Evolutionary conservation across 1,140 invertebrate species (phyloP), one percentile per base, ranked within the genome.

Genomic region (Drosophila serrata): DNA sequence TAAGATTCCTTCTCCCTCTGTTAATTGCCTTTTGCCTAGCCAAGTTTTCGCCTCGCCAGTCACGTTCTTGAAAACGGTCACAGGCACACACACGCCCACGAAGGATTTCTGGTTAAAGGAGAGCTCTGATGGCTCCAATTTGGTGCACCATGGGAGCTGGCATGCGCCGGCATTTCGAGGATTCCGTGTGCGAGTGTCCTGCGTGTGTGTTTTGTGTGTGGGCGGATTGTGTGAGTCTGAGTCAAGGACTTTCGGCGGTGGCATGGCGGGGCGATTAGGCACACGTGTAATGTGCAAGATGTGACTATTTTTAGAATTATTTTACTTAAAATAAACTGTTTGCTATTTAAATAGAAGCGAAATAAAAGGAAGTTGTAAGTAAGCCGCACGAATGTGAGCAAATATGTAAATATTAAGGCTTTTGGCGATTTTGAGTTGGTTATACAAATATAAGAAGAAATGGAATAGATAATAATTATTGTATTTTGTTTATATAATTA

Each of bases 221-320:
- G 17, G 31, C 31, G 33, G 51, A 1, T 46, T 65, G 59, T 33
- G 39, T 9, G 24, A 6, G 49, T 35, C 31, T 51, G 42, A 43
- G 62, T 33, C 80, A 88, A 87, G 82, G 80, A 80, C 80, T 70
- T 63, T 79, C 19, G 42, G 22, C 17, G 45, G 27, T 55, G 43
- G 35, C 42, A 27, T 59, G 46, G 37, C 51, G 27, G 29, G 40
- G 45, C 46, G 49, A 87, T 87, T 87, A 88, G 53, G 42, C 67
- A 62, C 82, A 81, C 80, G 70, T 87, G 82, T 27, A 57, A 53
- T 37, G 24, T 59, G 12, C 61, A 75, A 39, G 70, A 64, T 67
- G 58, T 55, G 27, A 70, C 46, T 87, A 88, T 87, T 84, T 84
- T 87, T 88, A 69, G 60, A 77, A 57, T 37, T 53, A 69, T 48